These are phyloP conservation scores for Cantharis rustica DNA, from an alignment of 2,888 invertebrate species.

Conservation along the genomic window DNA sequence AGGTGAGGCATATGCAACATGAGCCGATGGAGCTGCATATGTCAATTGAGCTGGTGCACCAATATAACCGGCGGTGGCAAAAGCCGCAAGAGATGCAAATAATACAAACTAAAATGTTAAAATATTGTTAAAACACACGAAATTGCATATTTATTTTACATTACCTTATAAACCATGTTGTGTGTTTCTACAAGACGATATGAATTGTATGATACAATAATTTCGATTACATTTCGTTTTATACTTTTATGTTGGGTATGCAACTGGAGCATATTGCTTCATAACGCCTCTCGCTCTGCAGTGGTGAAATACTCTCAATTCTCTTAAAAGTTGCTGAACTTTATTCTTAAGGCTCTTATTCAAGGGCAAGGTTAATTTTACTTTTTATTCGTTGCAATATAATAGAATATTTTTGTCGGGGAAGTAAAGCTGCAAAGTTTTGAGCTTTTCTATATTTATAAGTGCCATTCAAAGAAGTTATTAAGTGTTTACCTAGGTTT, in stretches of 20 bases:
- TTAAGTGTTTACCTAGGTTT: neutral
- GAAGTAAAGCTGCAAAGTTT: neutral
- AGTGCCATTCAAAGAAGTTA: neutral
- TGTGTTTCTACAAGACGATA: neutral
- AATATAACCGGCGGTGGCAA: constrained; percentile 32
- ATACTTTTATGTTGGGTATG: neutral
- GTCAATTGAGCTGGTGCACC: constrained; percentile 31
- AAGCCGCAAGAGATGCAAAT: constrained; percentile 33
- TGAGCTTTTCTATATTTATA: neutral
- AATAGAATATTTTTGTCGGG: neutral
- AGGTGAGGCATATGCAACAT: constrained; percentile 21
- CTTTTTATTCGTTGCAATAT: neutral
- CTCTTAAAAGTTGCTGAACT: neutral
- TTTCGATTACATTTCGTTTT: constrained; percentile 1
- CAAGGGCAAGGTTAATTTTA: constrained; percentile 1
- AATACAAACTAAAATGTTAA: constrained; percentile 26
- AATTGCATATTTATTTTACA: neutral
- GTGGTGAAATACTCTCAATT: neutral
- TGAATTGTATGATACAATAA: constrained; percentile 9
- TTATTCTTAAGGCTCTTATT: neutral
- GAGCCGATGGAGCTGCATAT: constrained; percentile 28
- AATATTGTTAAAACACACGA: constrained; percentile 34
- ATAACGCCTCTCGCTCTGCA: neutral
- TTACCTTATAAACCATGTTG: constrained; percentile 28
- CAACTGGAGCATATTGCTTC: neutral